These are phyloP conservation scores for Sula dactylatra DNA, from an alignment of 2,113 vertebrate species.

Conservation along the genomic window DNA sequence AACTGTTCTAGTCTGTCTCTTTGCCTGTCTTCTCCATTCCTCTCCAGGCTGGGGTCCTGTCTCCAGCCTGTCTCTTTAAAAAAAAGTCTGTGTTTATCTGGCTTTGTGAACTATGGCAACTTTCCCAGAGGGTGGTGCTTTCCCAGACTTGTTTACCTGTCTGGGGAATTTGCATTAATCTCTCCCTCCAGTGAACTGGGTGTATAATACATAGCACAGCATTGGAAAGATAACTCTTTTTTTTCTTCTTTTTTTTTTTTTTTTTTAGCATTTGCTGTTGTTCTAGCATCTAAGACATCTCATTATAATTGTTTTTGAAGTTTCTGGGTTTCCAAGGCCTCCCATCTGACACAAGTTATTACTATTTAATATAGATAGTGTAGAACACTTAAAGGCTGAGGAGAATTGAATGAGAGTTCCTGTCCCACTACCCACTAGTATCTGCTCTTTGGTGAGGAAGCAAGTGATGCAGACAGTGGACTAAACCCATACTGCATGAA, in stretches of 20 bases:
- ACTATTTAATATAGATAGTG: background rate
- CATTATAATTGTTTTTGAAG: background rate
- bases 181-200: background rate
- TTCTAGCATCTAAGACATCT: background rate
- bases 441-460: background rate
- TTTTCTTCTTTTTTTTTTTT: accelerated
- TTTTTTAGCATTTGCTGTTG: background rate
- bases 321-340: background rate
- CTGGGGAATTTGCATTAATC: constrained; percentile 43
- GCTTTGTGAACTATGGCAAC: background rate
- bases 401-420: background rate
- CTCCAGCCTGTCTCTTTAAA: background rate
- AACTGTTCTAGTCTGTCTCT: background rate
- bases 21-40: background rate
- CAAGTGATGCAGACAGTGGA: background rate
- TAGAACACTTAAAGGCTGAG: background rate
- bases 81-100: background rate
- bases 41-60: background rate
- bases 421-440: background rate
- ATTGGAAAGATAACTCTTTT: background rate
- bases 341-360: background rate
- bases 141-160: constrained; percentile 50
- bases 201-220: background rate
- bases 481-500: background rate
- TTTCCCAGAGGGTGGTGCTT: constrained; percentile 40